These are phyloP conservation scores for Chelonoidis abingdonii DNA, from an alignment of 2,113 vertebrate genomes.

Conservation along the genomic window DNA sequence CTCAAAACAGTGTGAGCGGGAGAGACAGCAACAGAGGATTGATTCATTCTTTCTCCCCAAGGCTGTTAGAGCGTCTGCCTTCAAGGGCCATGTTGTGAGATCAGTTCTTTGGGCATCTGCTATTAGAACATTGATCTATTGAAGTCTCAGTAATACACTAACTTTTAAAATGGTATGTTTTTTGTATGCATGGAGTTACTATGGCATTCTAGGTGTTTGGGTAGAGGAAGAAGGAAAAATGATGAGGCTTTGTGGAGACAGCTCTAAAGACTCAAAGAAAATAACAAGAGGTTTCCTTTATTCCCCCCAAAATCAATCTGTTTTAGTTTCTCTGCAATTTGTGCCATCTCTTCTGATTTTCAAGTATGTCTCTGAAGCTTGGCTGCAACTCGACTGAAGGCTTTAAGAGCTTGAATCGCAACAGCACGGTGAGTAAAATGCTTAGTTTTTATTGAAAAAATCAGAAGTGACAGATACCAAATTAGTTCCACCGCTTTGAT, in stretches of 20 bases:
- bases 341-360: slow-evolving; percentile 29
- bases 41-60: background rate
- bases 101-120: accelerated
- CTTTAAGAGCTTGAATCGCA: slow-evolving; percentile 43
- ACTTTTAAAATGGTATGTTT: background rate
- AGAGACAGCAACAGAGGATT: background rate
- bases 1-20: accelerated
- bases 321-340: slow-evolving; percentile 31
- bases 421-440: slow-evolving; percentile 24
- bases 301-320: slow-evolving; percentile 34
- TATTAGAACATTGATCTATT: background rate
- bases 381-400: background rate
- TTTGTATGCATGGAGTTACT: background rate
- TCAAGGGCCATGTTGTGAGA: background rate
- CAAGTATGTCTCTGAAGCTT: background rate
- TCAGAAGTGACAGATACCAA: slow-evolving; percentile 63
- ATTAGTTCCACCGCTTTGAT: slow-evolving; percentile 61
- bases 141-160: background rate
- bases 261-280: background rate
- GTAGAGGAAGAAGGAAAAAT: slow-evolving; percentile 7
- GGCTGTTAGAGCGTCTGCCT: background rate
- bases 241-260: background rate
- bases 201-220: background rate
- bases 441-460: slow-evolving; percentile 63
- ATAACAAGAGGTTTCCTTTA: background rate